A percentile compares a stretch with the other conserved stretches of the same genome.
Evolutionary conservation across 2,888 invertebrate species (phyloP).

Genomic region (Pimpla rufipes): DNA sequence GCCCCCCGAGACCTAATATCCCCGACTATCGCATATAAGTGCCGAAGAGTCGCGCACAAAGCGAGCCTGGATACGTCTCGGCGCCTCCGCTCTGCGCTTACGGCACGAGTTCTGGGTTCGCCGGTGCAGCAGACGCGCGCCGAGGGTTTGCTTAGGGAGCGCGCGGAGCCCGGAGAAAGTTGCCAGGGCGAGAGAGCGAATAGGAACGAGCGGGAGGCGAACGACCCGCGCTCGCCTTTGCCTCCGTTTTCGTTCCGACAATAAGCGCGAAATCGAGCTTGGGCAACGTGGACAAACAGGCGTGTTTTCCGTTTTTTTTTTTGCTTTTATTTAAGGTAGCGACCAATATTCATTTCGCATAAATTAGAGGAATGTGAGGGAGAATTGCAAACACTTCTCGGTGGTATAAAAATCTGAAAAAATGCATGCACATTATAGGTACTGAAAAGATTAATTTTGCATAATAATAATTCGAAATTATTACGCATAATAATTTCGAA

Average conservation of each 20-base stretch:
- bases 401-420: too few species aligned
- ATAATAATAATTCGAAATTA: too few species aligned
- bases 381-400: too few species aligned
- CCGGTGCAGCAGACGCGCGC: conserved; percentile 12
- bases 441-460: too few species aligned
- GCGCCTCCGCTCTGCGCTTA: background rate
- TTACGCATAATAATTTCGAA: too few species aligned
- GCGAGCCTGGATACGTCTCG: conserved; percentile 2
- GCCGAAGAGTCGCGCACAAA: conserved; percentile 4
- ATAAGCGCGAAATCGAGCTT: conserved; percentile 53
- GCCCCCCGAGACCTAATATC: background rate
- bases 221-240: conserved; percentile 14
- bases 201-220: conserved; percentile 27
- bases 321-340: too few species aligned
- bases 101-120: conserved; percentile 40
- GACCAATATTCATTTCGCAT: too few species aligned
- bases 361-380: too few species aligned
- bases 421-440: too few species aligned
- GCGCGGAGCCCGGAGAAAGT: conserved; percentile 60
- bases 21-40: background rate
- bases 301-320: conserved; percentile 13
- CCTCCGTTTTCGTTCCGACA: conserved; percentile 47
- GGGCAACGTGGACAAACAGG: conserved; percentile 43
- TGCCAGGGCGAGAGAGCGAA: conserved; percentile 34
- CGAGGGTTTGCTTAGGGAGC: conserved; percentile 37